Evolutionary conservation across 92 coral and sea anemone species (phyloP), one percentile per base, ranked within the genome.

Genomic region (Micromussa lordhowensis): DNA sequence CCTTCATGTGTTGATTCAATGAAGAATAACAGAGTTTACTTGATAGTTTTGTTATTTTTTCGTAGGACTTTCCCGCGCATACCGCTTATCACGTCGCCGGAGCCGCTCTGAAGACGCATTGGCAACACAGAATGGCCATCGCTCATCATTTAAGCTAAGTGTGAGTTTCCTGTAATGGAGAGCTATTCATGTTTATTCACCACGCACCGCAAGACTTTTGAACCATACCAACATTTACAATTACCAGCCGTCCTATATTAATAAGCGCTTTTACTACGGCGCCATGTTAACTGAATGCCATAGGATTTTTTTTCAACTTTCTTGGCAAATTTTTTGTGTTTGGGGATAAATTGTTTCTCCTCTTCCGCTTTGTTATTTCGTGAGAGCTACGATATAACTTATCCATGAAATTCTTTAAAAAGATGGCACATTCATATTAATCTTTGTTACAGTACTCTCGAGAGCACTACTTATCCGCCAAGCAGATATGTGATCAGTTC

Each of bases 81-180:
- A 86, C 61, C 89, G 89, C 48, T 80, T 61, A 11, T 86, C 89
- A 29, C 89, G 89, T 5, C 89, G 89, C 10, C 61, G 89, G 77
- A 75, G 80, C 49, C 69, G 55, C 66, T 78, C 89, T 35, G 89
- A 86, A 78, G 77, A 86, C 30, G 64, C 51, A 32, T 76, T 86
- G 81, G 68, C 68, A 35, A 58, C 51, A 24, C 89, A 66, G 32
- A 77, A 77, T 63, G 89, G 89, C 21, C 64, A 6, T 77, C 89
- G 89, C 26, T 86, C 88, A 15, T 75, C 80, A 55, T 66, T 28
- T 31, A 86, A 86, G 77, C 66, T 86, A 19, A 86, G 89, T 31
- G 89, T 86, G 64, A 86, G 89, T 86, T 79, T 79, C 44, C 64
- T 55, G 32, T 55, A 3, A 31, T 35, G 12, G 54, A n/a, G 72